phyloP scores from a whole-genome alignment of 2,888 invertebrate genomes.

The Terebella lapidaria region DNA sequence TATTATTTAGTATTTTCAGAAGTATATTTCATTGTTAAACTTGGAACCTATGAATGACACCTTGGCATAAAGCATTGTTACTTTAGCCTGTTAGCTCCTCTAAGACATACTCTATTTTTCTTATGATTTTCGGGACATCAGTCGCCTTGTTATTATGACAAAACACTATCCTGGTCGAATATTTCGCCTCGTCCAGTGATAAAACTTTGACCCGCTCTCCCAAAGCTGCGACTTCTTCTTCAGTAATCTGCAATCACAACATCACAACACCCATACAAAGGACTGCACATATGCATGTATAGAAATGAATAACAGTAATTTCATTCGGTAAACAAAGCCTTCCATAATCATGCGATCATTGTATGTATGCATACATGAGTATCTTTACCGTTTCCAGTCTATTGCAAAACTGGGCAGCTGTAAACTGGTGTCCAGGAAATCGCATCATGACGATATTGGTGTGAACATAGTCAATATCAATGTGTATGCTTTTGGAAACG shows the following conservation, averaged over 20 bases:
- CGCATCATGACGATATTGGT: slow-evolving; percentile 23
- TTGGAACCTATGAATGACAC: too few species aligned
- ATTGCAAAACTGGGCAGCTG: slow-evolving; percentile 12
- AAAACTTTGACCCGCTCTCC: neutral
- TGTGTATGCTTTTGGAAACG: slow-evolving; percentile 10
- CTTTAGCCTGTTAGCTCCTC: neutral
- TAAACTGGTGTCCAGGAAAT: slow-evolving; percentile 11
- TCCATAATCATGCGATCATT: too few species aligned
- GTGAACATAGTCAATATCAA: slow-evolving; percentile 20
- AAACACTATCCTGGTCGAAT: neutral
- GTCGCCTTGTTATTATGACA: neutral
- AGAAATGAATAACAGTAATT: too few species aligned
- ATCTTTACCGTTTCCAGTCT: slow-evolving; percentile 15
- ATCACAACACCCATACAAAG: too few species aligned
- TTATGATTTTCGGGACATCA: neutral
- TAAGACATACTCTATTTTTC: neutral
- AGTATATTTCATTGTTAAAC: too few species aligned
- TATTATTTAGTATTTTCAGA: too few species aligned
- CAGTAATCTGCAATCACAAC: neutral
- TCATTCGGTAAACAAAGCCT: too few species aligned
- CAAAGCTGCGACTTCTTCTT: neutral
- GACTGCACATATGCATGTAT: too few species aligned
- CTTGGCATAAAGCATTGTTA: too few species aligned
- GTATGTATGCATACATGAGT: too few species aligned
- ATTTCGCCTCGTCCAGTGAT: neutral